Conservation (phyloP, 2,797 vertebrate species). For the Vultur gryphus region DNA sequence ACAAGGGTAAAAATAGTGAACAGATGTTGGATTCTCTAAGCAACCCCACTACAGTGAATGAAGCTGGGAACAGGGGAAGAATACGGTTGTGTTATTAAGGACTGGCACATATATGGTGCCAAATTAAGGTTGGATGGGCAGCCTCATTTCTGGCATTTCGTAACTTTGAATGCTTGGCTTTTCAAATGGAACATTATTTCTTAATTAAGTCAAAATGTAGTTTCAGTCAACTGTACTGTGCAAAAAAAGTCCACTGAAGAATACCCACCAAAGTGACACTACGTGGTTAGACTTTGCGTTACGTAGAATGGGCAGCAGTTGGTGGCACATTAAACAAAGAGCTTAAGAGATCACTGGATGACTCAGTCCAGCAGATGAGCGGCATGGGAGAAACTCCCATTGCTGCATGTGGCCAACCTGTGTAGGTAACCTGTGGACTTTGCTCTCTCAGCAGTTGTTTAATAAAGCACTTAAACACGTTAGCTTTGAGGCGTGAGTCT, state of each 20-base stretch:
- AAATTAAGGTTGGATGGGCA: background rate
- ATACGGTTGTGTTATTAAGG: background rate
- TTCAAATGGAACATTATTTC: background rate
- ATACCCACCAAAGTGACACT: background rate
- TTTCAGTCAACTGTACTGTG: background rate
- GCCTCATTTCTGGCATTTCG: background rate
- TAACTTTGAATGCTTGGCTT: background rate
- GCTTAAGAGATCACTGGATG: background rate
- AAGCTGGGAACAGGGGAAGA: background rate
- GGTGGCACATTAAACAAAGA: background rate
- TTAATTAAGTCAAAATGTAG: background rate
- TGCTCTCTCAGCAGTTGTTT: background rate
- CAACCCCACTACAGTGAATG: background rate
- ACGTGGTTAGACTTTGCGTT: rapidly evolving
- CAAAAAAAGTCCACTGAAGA: background rate
- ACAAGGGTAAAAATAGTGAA: background rate
- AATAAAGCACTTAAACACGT: background rate
- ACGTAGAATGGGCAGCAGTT: background rate
- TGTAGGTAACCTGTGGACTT: background rate
- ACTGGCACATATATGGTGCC: background rate
- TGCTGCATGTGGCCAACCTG: background rate
- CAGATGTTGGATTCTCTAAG: background rate
- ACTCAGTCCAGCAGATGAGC: background rate
- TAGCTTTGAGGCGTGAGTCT: background rate
- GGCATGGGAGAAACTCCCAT: background rate